A percentile compares a stretch with the other conserved stretches of the same genome.
Evolutionary conservation across 2,797 vertebrate species (phyloP).

Genomic region (Vespertilio murinus): DNA sequence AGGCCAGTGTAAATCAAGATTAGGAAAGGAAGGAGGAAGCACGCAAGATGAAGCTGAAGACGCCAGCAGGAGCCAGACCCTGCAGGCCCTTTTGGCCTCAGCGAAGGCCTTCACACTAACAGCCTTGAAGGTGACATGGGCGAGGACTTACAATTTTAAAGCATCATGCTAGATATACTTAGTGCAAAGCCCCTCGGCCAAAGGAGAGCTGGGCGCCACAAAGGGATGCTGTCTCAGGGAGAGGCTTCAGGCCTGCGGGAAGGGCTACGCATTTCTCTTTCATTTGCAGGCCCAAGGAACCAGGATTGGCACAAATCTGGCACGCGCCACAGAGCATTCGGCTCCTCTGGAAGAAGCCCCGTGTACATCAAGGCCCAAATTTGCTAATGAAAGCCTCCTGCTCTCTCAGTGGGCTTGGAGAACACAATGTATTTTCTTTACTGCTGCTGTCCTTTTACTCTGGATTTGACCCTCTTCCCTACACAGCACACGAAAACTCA

Average conservation of each 20-base stretch:
- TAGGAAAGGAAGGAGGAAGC: neutral
- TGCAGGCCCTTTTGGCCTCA: neutral
- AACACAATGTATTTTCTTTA: neutral
- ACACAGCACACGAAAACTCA: neutral
- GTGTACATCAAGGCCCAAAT: slow-evolving; percentile 8
- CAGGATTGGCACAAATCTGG: slow-evolving; percentile 37
- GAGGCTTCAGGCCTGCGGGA: neutral
- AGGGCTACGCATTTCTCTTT: neutral
- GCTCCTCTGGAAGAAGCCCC: slow-evolving; percentile 48
- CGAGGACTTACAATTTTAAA: neutral
- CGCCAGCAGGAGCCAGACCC: neutral
- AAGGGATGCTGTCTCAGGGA: neutral
- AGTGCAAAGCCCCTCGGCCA: neutral
- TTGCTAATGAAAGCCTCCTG: slow-evolving; percentile 55
- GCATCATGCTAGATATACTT: neutral
- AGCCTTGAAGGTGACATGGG: neutral
- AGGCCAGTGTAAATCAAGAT: neutral
- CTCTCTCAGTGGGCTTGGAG: neutral
- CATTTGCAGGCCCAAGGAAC: slow-evolving; percentile 20
- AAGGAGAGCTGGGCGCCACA: neutral
- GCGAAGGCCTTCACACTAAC: neutral
- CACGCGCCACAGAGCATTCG: slow-evolving; percentile 46
- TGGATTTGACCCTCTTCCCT: neutral
- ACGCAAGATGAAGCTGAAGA: neutral
- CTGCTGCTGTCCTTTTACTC: neutral